These are phyloP conservation scores for Pseudochirops cupreus DNA, from an alignment of 2,797 vertebrate species.

Conservation along the genomic window DNA sequence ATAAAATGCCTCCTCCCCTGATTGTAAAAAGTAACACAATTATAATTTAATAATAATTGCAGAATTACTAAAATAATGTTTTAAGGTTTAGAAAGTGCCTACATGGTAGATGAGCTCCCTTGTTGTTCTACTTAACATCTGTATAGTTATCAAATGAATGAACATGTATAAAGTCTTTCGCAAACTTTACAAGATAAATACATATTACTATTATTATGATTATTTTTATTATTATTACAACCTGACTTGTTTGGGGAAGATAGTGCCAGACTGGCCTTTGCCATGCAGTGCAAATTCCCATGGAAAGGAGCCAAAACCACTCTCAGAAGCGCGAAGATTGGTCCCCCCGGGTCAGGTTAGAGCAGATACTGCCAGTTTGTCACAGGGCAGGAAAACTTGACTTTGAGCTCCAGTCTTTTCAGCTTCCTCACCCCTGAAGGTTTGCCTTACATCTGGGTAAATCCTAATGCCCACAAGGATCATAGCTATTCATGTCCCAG, in stretches of 20 bases:
- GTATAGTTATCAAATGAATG: background rate
- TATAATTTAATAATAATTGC: background rate
- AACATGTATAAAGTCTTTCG: background rate
- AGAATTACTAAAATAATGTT: background rate
- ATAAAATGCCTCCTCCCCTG: background rate
- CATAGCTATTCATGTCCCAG: conserved; percentile 7
- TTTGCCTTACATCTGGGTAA: background rate
- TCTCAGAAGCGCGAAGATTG: conserved; percentile 33
- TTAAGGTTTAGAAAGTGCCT: background rate
- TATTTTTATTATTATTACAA: background rate
- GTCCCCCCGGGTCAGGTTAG: conserved; percentile 19
- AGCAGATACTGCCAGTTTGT: conserved; percentile 39
- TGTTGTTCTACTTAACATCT: background rate
- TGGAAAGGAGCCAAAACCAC: background rate
- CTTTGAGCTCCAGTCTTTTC: conserved; percentile 29
- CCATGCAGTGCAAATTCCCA: background rate
- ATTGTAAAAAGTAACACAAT: background rate
- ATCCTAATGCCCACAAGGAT: conserved; percentile 29
- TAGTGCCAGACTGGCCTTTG: conserved; percentile 16
- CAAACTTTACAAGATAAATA: background rate
- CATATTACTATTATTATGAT: too few species aligned
- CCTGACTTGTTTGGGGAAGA: conserved; percentile 26
- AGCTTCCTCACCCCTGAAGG: background rate
- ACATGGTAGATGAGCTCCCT: background rate
- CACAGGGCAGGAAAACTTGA: conserved; percentile 17